Conservation (phyloP, 2,888 invertebrate genomes). For the Drosophila flavopinicola region DNA sequence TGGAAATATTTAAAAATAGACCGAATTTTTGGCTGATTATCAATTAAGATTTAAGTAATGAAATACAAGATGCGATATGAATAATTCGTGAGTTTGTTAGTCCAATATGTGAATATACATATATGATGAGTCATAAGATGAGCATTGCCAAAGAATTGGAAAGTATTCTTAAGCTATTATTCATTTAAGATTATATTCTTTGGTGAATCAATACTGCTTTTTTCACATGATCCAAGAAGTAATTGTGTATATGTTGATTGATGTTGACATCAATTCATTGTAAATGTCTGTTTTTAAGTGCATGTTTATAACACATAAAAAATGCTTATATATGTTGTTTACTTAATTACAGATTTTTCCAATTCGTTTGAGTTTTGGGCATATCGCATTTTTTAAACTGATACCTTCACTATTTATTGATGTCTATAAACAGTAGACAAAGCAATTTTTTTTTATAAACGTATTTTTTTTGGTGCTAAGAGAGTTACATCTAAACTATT, state of each 20-base stretch:
- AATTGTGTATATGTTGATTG: too few species aligned
- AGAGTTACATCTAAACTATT: not conserved
- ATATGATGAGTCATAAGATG: constrained; percentile 35
- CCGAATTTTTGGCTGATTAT: constrained; percentile 53
- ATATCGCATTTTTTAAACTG: not conserved
- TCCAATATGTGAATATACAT: constrained; percentile 1
- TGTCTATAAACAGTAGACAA: not conserved
- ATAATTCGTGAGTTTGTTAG: constrained; percentile 12
- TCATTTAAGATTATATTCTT: not conserved
- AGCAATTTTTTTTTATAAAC: not conserved
- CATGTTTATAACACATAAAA: not conserved
- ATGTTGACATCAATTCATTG: not conserved
- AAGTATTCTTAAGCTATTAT: constrained; percentile 1
- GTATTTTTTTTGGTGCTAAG: not conserved
- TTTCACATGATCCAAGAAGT: not conserved
- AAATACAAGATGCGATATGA: constrained; percentile 64
- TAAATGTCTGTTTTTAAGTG: not conserved
- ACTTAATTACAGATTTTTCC: not conserved
- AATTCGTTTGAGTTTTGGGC: not conserved
- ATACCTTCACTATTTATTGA: not conserved
- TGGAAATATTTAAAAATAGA: constrained; percentile 59
- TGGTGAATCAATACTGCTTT: not conserved
- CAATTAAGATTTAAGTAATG: constrained; percentile 64
- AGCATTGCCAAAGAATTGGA: not conserved
- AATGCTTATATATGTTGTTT: not conserved